phyloP scores from a whole-genome alignment of 2,888 invertebrate genomes.

The Molorchus minor region DNA sequence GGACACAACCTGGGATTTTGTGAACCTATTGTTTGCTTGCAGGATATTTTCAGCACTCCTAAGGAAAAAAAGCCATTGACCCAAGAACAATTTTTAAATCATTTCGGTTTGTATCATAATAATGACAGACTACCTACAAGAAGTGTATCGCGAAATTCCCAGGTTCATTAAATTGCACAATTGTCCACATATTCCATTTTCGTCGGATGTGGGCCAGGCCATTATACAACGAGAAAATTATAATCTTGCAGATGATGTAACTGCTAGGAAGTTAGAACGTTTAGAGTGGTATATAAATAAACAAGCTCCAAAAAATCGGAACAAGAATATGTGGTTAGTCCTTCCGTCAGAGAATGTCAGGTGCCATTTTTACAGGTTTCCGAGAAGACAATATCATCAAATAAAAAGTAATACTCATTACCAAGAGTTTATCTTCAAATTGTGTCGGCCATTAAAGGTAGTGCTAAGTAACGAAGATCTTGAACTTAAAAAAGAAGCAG shows the following conservation, averaged over 20 bases:
- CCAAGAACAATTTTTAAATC: constrained; percentile 18
- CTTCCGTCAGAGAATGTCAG: constrained; percentile 35
- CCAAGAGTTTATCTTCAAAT: constrained; percentile 31
- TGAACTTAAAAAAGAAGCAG: constrained; percentile 11
- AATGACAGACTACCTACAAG: background rate
- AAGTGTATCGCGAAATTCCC: background rate
- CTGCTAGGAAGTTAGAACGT: constrained; percentile 46
- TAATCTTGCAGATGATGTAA: constrained; percentile 43
- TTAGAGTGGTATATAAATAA: constrained; percentile 52
- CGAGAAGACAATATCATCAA: constrained; percentile 46
- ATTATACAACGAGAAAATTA: constrained; percentile 44
- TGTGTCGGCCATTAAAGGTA: constrained; percentile 37
- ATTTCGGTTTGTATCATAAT: constrained; percentile 4
- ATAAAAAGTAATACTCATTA: constrained; percentile 30
- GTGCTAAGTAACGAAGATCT: constrained; percentile 30
- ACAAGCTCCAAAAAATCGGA: constrained; percentile 20
- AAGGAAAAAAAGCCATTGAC: background rate
- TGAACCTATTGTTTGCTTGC: constrained; percentile 9
- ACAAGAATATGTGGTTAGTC: constrained; percentile 32
- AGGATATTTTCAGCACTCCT: constrained; percentile 5
- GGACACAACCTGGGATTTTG: background rate
- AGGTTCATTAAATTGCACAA: constrained; percentile 28
- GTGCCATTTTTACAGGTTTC: constrained; percentile 41
- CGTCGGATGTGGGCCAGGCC: constrained; percentile 52
- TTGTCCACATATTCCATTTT: constrained; percentile 50